Percentiles rank a stretch among this genome's conserved stretches.
Conservation (phyloP, 1,140 invertebrate species). For the roundworm (Caenorhabditis elegans) region WBcel235 BX284604.4:3739501-3740000, state of each 20-base stretch:
- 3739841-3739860: constrained; percentile 69
- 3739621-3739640: constrained; percentile 18
- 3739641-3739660: neutral
- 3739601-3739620: neutral
- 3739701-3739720: constrained; percentile 34
- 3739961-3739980: constrained; percentile 68
- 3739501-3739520: no score
- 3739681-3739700: constrained; percentile 18
- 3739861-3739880: constrained; percentile 69
- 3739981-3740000: constrained; percentile 67
- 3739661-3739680: neutral
- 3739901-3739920: neutral
- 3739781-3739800: constrained; percentile 51
- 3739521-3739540: no score
- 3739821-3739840: constrained; percentile 66
- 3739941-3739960: constrained; percentile 69
- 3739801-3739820: constrained; percentile 63
- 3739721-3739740: no score
- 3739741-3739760: neutral
- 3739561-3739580: no score
- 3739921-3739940: constrained; percentile 65
- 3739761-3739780: constrained; percentile 35
- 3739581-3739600: no score
- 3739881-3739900: constrained; percentile 67
- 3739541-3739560: no score